Percentiles rank a stretch among this genome's conserved stretches.
phyloP scores from a whole-genome alignment of 2,888 invertebrate species.

The Acleris emargana region DNA sequence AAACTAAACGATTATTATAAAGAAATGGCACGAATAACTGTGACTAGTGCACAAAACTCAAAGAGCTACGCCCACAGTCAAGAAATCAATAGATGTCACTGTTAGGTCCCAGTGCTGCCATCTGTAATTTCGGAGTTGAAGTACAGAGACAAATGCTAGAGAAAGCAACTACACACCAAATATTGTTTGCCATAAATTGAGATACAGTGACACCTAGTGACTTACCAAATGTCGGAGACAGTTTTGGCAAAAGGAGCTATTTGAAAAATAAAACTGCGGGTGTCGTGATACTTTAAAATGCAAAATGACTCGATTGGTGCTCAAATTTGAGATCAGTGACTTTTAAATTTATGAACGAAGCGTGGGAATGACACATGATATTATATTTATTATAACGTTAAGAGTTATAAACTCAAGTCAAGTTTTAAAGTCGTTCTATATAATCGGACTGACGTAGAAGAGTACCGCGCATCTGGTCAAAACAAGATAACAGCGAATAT shows the following conservation, averaged over 20 bases:
- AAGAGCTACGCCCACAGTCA: background rate
- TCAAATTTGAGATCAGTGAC: slow-evolving; percentile 78
- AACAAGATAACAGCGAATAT: slow-evolving; percentile 41
- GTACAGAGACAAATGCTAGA: background rate
- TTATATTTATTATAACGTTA: slow-evolving; percentile 18
- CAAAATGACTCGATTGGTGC: slow-evolving; percentile 70
- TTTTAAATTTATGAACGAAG: slow-evolving; percentile 41
- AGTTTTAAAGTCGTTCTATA: slow-evolving; percentile 17
- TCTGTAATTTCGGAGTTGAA: background rate
- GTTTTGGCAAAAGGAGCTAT: slow-evolving; percentile 11
- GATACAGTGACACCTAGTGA: slow-evolving; percentile 8
- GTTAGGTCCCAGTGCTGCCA: slow-evolving; percentile 3
- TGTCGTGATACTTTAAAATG: slow-evolving; percentile 50
- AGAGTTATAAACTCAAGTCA: slow-evolving; percentile 28
- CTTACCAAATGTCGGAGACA: background rate
- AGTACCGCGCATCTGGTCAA: slow-evolving; percentile 65
- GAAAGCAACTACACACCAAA: background rate
- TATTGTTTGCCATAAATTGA: background rate
- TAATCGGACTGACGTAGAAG: slow-evolving; percentile 38
- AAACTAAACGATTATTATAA: slow-evolving; percentile 1
- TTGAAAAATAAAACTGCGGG: slow-evolving; percentile 55
- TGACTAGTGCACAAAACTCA: slow-evolving; percentile 54
- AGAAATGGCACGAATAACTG: slow-evolving; percentile 60
- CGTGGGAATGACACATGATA: slow-evolving; percentile 23
- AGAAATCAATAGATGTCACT: slow-evolving; percentile 5